Evolutionary conservation across 1,140 invertebrate genomes (phyloP).

Genomic region (Drosophila sulfurigaster): DNA sequence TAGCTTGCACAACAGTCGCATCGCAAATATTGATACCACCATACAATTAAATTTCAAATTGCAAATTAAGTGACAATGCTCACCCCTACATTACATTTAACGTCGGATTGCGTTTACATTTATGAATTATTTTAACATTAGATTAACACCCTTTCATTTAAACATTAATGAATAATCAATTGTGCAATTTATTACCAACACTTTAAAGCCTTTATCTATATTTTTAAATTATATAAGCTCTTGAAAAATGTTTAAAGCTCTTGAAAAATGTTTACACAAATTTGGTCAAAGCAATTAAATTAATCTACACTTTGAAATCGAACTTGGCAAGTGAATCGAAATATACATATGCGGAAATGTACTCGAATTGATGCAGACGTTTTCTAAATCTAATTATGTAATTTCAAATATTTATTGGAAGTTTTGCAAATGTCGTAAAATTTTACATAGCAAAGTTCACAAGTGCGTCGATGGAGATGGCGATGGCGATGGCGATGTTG

Average conservation of each 20-base stretch:
- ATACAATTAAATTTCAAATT: no score
- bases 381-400: conserved; percentile 3
- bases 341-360: conserved; percentile 9
- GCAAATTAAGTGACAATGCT: no score
- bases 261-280: not conserved
- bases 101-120: no score
- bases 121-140: no score
- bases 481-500: conserved; percentile 24
- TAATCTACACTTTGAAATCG: not conserved
- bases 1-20: no score
- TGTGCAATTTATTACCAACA: no score
- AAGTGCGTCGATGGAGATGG: conserved; percentile 33
- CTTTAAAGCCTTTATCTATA: no score
- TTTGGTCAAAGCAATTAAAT: not conserved
- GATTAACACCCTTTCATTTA: no score
- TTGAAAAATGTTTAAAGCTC: not conserved
- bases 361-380: conserved; percentile 25
- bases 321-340: not conserved
- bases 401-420: conserved; percentile 37
- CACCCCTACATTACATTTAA: no score
- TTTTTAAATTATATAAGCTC: not conserved
- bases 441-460: conserved; percentile 52
- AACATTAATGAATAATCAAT: no score
- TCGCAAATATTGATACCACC: no score
- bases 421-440: conserved; percentile 15